Evolutionary conservation across 2,797 vertebrate genomes (phyloP).

Genomic region (Oreortyx pictus): DNA sequence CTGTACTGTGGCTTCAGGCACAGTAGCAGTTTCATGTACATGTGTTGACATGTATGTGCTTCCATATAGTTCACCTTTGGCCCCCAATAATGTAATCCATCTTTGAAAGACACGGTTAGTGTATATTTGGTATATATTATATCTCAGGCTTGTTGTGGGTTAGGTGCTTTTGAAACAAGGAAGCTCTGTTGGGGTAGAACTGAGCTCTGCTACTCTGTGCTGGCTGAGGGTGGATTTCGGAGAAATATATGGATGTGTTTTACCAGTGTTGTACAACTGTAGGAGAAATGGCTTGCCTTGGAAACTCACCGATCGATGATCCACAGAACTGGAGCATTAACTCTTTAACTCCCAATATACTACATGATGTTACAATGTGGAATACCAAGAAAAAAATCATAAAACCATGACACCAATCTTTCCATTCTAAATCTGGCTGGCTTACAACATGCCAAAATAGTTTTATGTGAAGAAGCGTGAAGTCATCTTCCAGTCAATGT

Average conservation of each 20-base stretch:
- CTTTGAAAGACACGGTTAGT: fast-evolving
- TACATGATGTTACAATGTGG: too few species aligned
- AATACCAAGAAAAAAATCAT: too few species aligned
- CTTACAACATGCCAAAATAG: not conserved
- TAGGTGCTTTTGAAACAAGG: not conserved
- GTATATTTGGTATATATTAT: too few species aligned
- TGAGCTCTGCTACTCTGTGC: not conserved
- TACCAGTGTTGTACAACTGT: not conserved
- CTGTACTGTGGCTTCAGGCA: not conserved
- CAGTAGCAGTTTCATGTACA: not conserved
- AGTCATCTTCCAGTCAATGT: not conserved
- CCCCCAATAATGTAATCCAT: not conserved
- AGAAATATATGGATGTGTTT: not conserved
- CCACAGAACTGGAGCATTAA: too few species aligned
- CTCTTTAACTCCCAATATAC: too few species aligned
- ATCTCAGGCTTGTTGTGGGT: fast-evolving
- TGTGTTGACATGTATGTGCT: not conserved
- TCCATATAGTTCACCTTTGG: not conserved
- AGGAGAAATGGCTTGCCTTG: not conserved
- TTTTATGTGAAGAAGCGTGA: not conserved
- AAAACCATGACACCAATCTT: not conserved
- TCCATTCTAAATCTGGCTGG: not conserved
- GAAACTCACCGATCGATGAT: not conserved
- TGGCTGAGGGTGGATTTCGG: not conserved
- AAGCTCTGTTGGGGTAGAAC: not conserved